Percentiles rank a stretch among this genome's conserved stretches.
Evolutionary conservation across 2,888 invertebrate genomes (phyloP).

Genomic region (Polymixis flavicincta): DNA sequence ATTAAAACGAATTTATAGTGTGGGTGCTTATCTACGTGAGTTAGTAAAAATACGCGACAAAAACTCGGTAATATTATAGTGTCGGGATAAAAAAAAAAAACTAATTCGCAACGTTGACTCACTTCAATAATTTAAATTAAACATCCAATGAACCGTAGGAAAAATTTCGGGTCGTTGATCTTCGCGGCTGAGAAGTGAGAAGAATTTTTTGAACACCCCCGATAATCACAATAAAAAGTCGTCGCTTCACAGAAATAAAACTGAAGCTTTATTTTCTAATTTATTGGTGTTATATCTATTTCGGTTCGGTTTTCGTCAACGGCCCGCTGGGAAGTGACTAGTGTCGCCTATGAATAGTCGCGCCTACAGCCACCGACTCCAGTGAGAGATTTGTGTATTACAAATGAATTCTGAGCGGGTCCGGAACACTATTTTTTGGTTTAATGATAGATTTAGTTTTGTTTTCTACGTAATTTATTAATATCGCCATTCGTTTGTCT

Average conservation of each 20-base stretch:
- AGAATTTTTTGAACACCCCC: slow-evolving; percentile 77
- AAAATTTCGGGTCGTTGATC: slow-evolving; percentile 84
- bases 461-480: slow-evolving; percentile 68
- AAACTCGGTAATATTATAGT: slow-evolving; percentile 61
- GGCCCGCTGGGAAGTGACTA: slow-evolving; percentile 72
- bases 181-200: slow-evolving; percentile 61
- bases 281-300: slow-evolving; percentile 86
- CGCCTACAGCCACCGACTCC: slow-evolving; percentile 77
- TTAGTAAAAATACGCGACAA: slow-evolving; percentile 67
- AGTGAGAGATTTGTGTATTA: slow-evolving; percentile 89
- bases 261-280: slow-evolving; percentile 84
- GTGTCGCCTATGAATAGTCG: slow-evolving; percentile 83
- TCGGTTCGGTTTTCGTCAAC: slow-evolving; percentile 84
- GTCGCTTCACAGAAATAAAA: slow-evolving; percentile 79
- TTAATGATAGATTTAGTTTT: slow-evolving; percentile 76
- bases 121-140: slow-evolving; percentile 77
- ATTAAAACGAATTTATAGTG: slow-evolving; percentile 66
- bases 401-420: slow-evolving; percentile 79
- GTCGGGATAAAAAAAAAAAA: slow-evolving; percentile 66
- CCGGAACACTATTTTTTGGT: slow-evolving; percentile 77
- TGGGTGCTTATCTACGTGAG: slow-evolving; percentile 58
- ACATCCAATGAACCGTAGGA: slow-evolving; percentile 77
- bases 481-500: slow-evolving; percentile 51
- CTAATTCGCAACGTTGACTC: slow-evolving; percentile 68
- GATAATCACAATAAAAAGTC: slow-evolving; percentile 84